phyloP scores from a whole-genome alignment of 92 coral and sea anemone genomes.

The Pocillopora grandis region DNA sequence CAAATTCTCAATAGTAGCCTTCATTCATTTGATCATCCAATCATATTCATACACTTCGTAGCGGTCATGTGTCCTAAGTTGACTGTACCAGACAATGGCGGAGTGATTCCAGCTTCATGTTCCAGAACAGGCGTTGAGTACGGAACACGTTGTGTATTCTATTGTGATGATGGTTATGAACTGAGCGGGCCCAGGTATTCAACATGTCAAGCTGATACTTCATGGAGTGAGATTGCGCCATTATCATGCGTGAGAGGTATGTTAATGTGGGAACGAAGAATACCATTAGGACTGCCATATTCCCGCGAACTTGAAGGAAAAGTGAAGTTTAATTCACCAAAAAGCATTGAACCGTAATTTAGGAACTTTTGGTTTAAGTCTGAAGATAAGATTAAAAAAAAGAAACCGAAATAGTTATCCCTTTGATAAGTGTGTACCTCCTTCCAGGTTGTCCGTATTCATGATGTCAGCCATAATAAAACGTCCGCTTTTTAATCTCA shows the following conservation, averaged over 20 bases:
- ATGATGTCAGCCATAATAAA: too few relatives aligned
- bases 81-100: slow-evolving; percentile 74
- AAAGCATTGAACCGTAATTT: too few relatives aligned
- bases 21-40: neutral
- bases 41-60: slow-evolving; percentile 2
- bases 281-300: too few relatives aligned
- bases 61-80: slow-evolving; percentile 85
- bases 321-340: too few relatives aligned
- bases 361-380: too few relatives aligned
- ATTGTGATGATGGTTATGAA: slow-evolving; percentile 87
- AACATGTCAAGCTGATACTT: slow-evolving; percentile 75
- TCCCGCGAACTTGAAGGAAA: too few relatives aligned
- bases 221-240: slow-evolving; percentile 85
- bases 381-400: too few relatives aligned
- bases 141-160: slow-evolving; percentile 89
- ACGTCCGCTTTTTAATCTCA: too few relatives aligned
- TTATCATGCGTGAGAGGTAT: slow-evolving; percentile 69
- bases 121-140: slow-evolving; percentile 81
- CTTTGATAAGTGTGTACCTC: too few relatives aligned
- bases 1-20: neutral
- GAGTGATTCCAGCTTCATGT: slow-evolving; percentile 79
- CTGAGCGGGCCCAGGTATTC: slow-evolving; percentile 94
- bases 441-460: too few relatives aligned
- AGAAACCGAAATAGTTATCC: too few relatives aligned
- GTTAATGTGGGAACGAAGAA: neutral